Base-by-base conservation (phyloP, 2,888 invertebrate species). In the Zaprionus obscuricornis region DNA sequence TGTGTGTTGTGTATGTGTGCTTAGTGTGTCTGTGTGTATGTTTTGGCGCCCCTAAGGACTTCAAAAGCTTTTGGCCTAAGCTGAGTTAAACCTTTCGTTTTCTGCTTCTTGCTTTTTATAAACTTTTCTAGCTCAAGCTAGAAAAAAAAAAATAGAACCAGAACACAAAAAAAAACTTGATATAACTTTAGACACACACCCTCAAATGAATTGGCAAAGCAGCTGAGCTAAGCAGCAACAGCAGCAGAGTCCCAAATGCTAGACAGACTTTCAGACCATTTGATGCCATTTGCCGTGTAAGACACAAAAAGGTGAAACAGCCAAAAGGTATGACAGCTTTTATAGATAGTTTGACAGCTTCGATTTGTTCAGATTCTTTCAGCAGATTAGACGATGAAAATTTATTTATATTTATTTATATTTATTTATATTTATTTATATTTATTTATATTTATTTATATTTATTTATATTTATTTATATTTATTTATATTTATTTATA, bases 181-280 rank as follows among this genome's bases (percentile, higher is more conserved):
- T 36, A 11, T 36, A 54, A 45, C 37, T 54, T 43, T 34, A 43
- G 55, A 63, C 45, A 45, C 49, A 39, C 17, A n/a, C n/a, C n/a
- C 31, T 31, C 27, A 49, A 39, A 54, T 46, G 27, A 42, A 50
- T 37, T 62, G 47, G 24, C 40, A 40, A n/a, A 8, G 10, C 10
- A 6, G 1, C 10, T 3, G 2, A 34, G 13, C 22, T 8, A 17
- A 29, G 20, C 29, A 6, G 16, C 24, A 8, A 13, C n/a, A 43
- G 18, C 26, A 34, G 31, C 27, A 29, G n/a, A 11, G 26, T 16
- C 46, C 18, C 36, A 27, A 55, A 51, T 40, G 55, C 52, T 31
- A 18, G 45, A 20, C 56, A 57, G 57, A 51, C 60, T 75, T 55
- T 60, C 68, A 71, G 63, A 60, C 82, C 82, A 81, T 76, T 84